Conservation (phyloP, 2,888 invertebrate species). For the Onthophagus sagittarius region DNA sequence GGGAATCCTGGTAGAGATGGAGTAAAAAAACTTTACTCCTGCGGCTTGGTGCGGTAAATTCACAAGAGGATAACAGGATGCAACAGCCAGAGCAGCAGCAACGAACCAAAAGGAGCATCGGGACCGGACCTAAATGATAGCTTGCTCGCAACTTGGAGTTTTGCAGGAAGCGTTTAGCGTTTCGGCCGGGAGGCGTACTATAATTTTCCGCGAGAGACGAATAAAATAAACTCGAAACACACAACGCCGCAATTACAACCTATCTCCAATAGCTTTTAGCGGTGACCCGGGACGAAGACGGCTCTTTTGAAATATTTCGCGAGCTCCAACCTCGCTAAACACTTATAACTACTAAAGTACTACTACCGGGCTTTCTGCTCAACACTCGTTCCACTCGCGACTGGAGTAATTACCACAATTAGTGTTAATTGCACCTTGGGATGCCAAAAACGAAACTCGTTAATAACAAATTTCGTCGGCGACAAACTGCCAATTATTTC, state of each 20-base stretch:
- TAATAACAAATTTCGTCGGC: not conserved
- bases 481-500: not conserved
- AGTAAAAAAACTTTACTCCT: not conserved
- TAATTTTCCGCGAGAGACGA: not conserved
- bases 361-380: not conserved
- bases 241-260: not conserved
- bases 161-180: not conserved
- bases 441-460: not conserved
- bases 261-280: not conserved
- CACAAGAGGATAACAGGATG: not conserved
- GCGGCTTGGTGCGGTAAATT: not conserved
- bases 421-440: not conserved
- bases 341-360: not conserved
- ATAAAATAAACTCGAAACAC: not conserved
- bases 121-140: not conserved
- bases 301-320: not conserved
- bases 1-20: not conserved
- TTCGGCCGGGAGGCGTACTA: not conserved
- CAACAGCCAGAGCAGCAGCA: not conserved
- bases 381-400: not conserved
- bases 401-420: not conserved
- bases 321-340: not conserved
- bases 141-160: not conserved
- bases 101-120: not conserved
- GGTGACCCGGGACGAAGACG: not conserved